Conservation (phyloP, 1,140 invertebrate species). For the Drepana arcuata region DNA sequence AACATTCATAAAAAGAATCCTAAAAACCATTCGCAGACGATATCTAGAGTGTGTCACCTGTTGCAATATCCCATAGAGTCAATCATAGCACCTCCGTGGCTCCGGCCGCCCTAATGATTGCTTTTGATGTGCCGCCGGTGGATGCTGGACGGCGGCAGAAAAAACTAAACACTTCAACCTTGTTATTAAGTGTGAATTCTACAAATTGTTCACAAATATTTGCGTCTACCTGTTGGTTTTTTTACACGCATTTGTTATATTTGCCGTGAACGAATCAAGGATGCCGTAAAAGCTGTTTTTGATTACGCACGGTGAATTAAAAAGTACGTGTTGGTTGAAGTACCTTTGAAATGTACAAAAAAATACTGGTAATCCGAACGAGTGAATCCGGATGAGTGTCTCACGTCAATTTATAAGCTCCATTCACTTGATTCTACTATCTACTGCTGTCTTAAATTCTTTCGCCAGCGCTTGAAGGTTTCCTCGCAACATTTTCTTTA, state of each 20-base stretch:
- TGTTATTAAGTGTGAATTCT: slow-evolving; percentile 70
- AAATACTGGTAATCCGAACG: too few species aligned
- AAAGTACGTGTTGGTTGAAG: neutral
- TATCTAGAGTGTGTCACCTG: slow-evolving; percentile 17
- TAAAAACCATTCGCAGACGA: too few species aligned
- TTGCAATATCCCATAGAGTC: slow-evolving; percentile 35
- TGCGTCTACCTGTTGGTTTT: slow-evolving; percentile 67
- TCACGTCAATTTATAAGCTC: too few species aligned
- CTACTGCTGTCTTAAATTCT: too few species aligned
- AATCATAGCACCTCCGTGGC: slow-evolving; percentile 44
- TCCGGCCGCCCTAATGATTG: slow-evolving; percentile 38
- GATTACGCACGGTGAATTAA: slow-evolving; percentile 48
- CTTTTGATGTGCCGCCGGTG: slow-evolving; percentile 52
- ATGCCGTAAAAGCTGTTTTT: slow-evolving; percentile 36
- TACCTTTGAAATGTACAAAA: too few species aligned
- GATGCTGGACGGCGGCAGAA: slow-evolving; percentile 19
- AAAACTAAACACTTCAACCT: slow-evolving; percentile 34
- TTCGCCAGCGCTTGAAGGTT: too few species aligned
- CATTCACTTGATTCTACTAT: too few species aligned
- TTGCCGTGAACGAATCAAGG: slow-evolving; percentile 54
- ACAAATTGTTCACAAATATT: slow-evolving; percentile 71
- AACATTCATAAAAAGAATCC: too few species aligned
- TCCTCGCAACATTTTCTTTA: too few species aligned
- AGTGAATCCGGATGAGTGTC: too few species aligned
- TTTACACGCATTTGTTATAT: slow-evolving; percentile 48